These are phyloP conservation scores for Schizopygopsis pylzovi DNA, from an alignment of 2,797 vertebrate species.

Conservation along the genomic window DNA sequence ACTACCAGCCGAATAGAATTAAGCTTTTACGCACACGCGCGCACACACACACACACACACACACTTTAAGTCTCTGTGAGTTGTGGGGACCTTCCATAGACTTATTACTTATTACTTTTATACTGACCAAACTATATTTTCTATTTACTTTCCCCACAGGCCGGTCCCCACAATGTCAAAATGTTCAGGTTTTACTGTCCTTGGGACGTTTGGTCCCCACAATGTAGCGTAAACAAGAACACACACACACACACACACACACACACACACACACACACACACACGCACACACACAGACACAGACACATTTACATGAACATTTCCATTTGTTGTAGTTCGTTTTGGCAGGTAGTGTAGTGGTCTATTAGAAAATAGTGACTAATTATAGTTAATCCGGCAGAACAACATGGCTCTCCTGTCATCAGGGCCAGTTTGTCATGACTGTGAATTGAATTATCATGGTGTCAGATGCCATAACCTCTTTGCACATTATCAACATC, in stretches of 20 bases:
- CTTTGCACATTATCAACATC: neutral
- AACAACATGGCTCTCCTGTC: neutral
- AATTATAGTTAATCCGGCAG: neutral
- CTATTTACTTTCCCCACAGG: neutral
- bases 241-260: neutral
- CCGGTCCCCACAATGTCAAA: no score
- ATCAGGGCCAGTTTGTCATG: constrained; percentile 1
- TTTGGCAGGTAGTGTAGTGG: constrained; percentile 7
- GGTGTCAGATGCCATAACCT: constrained; percentile 23
- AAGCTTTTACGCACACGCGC: neutral
- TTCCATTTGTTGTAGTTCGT: neutral
- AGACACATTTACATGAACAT: neutral
- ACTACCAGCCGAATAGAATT: neutral
- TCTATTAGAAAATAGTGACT: neutral
- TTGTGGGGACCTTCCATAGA: neutral
- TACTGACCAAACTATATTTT: neutral
- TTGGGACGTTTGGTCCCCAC: neutral
- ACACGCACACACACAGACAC: neutral
- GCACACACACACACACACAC: no score
- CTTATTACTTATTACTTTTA: neutral
- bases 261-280: neutral
- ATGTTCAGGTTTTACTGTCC: no score
- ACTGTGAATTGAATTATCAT: constrained; percentile 17
- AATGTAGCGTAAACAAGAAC: neutral
- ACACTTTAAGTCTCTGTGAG: neutral